Conservation (phyloP, 2,797 vertebrate genomes). For the Halcyon leucocephala region DNA sequence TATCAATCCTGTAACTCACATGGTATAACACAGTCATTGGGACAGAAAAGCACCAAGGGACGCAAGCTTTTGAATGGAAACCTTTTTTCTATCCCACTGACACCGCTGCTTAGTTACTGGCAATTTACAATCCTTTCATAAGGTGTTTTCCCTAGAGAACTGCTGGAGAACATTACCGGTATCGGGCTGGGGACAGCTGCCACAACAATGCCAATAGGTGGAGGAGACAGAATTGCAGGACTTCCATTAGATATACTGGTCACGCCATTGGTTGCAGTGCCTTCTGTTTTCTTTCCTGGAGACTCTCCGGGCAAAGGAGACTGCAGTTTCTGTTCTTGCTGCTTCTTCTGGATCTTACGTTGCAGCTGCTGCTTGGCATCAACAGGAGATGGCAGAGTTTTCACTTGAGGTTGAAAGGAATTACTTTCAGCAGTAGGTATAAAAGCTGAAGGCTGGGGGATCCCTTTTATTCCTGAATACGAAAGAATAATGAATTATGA, state of each 20-base stretch:
- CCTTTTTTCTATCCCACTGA: not conserved
- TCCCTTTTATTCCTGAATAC: slow-evolving; percentile 88
- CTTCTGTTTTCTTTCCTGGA: slow-evolving; percentile 84
- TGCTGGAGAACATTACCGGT: slow-evolving; percentile 82
- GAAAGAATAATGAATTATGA: not conserved
- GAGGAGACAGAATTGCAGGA: slow-evolving; percentile 90
- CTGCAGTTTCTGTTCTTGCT: slow-evolving; percentile 96
- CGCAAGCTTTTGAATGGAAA: not conserved
- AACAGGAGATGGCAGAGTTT: slow-evolving; percentile 89
- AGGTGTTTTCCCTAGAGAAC: not conserved
- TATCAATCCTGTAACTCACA: not conserved
- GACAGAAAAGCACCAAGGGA: not conserved
- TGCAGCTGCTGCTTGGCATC: slow-evolving; percentile 99
- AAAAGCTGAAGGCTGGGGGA: slow-evolving; percentile 89
- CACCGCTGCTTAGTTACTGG: not conserved
- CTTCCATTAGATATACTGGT: slow-evolving; percentile 87
- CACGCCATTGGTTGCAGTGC: slow-evolving; percentile 80
- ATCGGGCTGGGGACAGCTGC: slow-evolving; percentile 94
- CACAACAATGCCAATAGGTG: slow-evolving; percentile 94
- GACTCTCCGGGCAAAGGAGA: slow-evolving; percentile 90
- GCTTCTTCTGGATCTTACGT: slow-evolving; percentile 98
- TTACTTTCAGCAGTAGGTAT: slow-evolving; percentile 90
- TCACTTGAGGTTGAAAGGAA: slow-evolving; percentile 92
- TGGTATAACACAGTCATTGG: not conserved
- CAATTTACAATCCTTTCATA: not conserved